Evolutionary conservation across 2,113 vertebrate species (phyloP), one percentile per base, ranked within the genome.

Genomic region (Equus przewalskii): DNA sequence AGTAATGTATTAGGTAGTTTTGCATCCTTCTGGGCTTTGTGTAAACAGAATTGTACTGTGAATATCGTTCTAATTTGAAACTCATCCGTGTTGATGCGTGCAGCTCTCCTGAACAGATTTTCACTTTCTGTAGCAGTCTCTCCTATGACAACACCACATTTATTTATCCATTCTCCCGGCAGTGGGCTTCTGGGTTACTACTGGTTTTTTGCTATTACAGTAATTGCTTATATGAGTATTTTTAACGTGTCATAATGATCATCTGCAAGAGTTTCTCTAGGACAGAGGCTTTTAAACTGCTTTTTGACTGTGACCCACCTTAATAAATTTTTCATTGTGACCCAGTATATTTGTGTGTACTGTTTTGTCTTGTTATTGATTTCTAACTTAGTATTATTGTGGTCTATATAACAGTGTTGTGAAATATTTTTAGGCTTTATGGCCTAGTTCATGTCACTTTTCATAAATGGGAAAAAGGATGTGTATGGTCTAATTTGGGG

Each of bases 281-380:
- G 56, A 10, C 54, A 78, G 49, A 79, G 21, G 36, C 44, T 79
- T 49, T 89, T 56, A 22, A 83, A 28, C 36, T 9, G 2, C 69
- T 62, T 67, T n/a, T 49, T 26, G 9, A 75, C 26, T 3, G 16
- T 76, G 85, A 90, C 62, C 26, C 33, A 67, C 41, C 91, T 93
- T 69, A 60, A 46, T 94, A 89, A 65, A 60, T 86, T 93, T 87
- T 84, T 80, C 21, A 6, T 78, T 14, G 62, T 41, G n/a, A 90
- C 24, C 24, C 24, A 54, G 5, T 49, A 14, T 92, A 28, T 85
- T 80, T 69, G 16, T 82, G n/a, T 62, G 16, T 69, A 41, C 58
- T 89, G 46, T 3, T 60, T 16, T 83, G 62, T n/a, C 85, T 64
- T 86, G 33, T 69, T 73, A 67, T 0, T 84, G 54, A 82, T 90